Evolutionary conservation across 2,888 invertebrate genomes (phyloP).

Genomic region (Anodontia alba): DNA sequence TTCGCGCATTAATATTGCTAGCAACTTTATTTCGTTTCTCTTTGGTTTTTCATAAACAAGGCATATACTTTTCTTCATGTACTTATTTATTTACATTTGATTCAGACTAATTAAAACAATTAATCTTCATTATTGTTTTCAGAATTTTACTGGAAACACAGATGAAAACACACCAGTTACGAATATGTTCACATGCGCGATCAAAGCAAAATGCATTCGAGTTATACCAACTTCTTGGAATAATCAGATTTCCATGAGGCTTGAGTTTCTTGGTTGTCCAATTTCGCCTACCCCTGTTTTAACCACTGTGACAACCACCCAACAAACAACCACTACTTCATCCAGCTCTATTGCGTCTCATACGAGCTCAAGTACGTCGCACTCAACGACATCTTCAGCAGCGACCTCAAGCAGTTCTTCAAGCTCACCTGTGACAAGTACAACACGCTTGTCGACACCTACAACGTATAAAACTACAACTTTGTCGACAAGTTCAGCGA

Average conservation of each 20-base stretch:
- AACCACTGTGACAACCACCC: background rate
- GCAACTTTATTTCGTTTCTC: no score
- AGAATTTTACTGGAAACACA: constrained; percentile 64
- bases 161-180: constrained; percentile 62
- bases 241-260: constrained; percentile 61
- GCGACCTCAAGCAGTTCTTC: background rate
- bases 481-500: background rate
- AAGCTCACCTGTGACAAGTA: background rate
- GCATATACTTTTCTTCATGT: no score
- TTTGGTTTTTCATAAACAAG: no score
- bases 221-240: constrained; percentile 64
- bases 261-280: constrained; percentile 70
- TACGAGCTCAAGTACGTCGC: background rate
- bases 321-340: constrained; percentile 1
- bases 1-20: no score
- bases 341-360: background rate
- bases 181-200: constrained; percentile 62
- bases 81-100: no score
- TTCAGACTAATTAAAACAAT: no score
- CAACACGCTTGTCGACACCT: background rate
- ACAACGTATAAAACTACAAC: background rate
- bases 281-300: constrained; percentile 43
- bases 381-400: background rate
- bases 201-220: constrained; percentile 67
- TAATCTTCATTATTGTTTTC: constrained; percentile 3